A percentile compares a stretch with the other conserved stretches of the same genome.
Evolutionary conservation across 2,888 invertebrate genomes (phyloP).

Genomic region (Onchidella celtica): DNA sequence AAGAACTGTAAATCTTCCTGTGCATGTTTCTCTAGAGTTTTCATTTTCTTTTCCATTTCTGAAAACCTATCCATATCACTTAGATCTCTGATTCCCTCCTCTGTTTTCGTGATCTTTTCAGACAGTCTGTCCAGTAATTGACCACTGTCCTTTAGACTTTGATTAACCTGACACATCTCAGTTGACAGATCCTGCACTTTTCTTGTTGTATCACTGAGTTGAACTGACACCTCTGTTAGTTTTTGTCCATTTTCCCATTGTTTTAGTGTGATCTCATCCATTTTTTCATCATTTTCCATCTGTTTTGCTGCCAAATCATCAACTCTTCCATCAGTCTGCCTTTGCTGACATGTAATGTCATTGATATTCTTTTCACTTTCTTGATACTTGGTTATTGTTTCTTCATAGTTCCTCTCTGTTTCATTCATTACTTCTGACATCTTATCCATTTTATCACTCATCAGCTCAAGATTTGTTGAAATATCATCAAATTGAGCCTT

Average conservation of each 20-base stretch:
- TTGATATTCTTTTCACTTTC: neutral
- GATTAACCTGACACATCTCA: too few species aligned
- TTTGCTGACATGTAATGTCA: neutral
- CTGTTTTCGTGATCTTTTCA: neutral
- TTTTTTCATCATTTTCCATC: neutral
- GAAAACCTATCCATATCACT: neutral
- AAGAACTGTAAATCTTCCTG: neutral
- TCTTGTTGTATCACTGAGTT: neutral
- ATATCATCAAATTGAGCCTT: too few species aligned
- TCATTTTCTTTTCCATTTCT: neutral
- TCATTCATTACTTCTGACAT: too few species aligned
- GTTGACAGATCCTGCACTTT: neutral
- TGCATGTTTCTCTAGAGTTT: neutral
- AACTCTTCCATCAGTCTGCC: neutral
- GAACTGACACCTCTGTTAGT: neutral
- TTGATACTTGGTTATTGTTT: neutral
- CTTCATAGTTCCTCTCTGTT: too few species aligned
- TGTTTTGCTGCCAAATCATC: neutral
- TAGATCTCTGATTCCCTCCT: neutral
- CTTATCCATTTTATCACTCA: too few species aligned
- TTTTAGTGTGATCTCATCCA: neutral
- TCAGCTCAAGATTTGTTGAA: too few species aligned
- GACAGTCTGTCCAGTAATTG: too few species aligned
- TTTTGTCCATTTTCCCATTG: neutral
- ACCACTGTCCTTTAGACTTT: too few species aligned